Conservation (phyloP, 2,113 vertebrate genomes). For the Pteropus alecto region DNA sequence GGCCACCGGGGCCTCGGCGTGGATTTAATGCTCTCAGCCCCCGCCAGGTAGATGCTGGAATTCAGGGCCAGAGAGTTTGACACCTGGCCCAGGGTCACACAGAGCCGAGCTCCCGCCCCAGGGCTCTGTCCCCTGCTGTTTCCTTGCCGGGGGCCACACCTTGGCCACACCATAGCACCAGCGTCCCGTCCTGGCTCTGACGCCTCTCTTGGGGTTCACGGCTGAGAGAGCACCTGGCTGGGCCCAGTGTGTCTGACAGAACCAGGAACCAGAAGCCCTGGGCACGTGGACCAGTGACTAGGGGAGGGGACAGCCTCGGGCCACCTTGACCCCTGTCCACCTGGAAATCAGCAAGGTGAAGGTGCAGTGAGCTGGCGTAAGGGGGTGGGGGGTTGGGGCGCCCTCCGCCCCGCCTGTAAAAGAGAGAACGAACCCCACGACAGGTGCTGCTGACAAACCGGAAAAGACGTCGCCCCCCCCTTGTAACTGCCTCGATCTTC, state of each 20-base stretch:
- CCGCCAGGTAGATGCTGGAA: background rate
- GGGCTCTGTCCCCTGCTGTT: background rate
- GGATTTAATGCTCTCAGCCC: background rate
- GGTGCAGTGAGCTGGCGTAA: background rate
- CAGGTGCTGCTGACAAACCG: background rate
- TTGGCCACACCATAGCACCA: background rate
- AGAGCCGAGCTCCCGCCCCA: background rate
- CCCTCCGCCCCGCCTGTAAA: too few relatives aligned
- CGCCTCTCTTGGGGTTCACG: background rate
- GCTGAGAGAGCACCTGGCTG: background rate
- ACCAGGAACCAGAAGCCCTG: background rate
- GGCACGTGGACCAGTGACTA: background rate
- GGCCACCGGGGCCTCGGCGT: background rate
- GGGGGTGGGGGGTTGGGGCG: too few relatives aligned
- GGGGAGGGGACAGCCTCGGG: background rate
- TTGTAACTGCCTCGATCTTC: background rate
- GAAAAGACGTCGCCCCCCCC: background rate
- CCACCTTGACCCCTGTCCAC: too few relatives aligned
- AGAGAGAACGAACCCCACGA: background rate
- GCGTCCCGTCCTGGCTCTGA: rapidly evolving
- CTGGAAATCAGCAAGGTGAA: background rate
- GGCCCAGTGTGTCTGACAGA: background rate
- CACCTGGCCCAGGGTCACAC: background rate
- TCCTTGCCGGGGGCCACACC: background rate
- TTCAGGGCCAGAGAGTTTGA: background rate